Percentiles rank a stretch among this genome's conserved stretches.
Evolutionary conservation across 2,888 invertebrate species (phyloP).

Genomic region (Pecten maximus): DNA sequence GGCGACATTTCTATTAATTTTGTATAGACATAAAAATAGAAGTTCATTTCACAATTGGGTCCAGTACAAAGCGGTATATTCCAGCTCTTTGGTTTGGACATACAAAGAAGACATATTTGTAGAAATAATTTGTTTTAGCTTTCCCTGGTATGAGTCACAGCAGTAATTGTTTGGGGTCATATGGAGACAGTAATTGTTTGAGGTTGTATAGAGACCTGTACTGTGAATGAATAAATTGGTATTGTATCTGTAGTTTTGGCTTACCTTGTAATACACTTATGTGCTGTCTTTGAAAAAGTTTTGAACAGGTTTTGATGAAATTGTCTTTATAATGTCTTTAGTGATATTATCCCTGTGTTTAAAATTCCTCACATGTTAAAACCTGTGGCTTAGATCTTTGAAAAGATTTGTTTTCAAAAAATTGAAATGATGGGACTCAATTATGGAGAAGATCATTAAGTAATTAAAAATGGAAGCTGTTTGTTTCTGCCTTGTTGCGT

Average conservation of each 20-base stretch:
- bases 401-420: not conserved
- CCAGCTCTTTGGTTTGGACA: too few species aligned
- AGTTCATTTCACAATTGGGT: too few species aligned
- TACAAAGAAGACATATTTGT: not conserved
- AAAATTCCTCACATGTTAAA: not conserved
- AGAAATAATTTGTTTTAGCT: not conserved
- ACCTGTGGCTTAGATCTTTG: not conserved
- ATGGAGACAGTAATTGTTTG: not conserved
- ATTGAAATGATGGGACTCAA: not conserved
- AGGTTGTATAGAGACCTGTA: not conserved
- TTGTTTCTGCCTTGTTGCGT: not conserved
- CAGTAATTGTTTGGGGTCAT: not conserved
- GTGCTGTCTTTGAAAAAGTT: not conserved
- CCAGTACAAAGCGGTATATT: too few species aligned
- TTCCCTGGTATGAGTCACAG: not conserved
- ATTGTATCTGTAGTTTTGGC: not conserved
- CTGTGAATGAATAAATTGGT: not conserved
- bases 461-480: not conserved
- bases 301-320: not conserved
- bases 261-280: not conserved
- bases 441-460: not conserved
- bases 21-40: too few species aligned
- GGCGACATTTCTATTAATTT: too few species aligned
- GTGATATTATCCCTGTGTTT: not conserved
- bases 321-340: not conserved